Conservation (phyloP, 2,797 vertebrate genomes). For the Acropternis orthonyx region DNA sequence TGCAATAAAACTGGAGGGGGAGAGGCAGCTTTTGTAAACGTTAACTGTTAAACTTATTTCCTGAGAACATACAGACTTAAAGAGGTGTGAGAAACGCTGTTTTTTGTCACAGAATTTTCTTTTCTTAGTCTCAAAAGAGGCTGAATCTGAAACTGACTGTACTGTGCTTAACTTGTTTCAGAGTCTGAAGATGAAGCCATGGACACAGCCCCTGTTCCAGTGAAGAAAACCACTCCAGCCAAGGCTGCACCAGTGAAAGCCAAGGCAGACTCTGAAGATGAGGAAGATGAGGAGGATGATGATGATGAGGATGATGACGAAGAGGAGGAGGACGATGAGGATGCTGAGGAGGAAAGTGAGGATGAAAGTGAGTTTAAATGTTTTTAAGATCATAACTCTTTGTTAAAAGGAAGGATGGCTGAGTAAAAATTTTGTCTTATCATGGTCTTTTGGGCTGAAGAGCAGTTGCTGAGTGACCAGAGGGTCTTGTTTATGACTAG, state of each 20-base stretch:
- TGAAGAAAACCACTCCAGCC: conserved; percentile 86
- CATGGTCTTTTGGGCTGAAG: background rate
- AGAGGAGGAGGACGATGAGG: conserved; percentile 84
- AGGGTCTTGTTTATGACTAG: background rate
- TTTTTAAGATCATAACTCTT: background rate
- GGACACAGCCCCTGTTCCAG: conserved; percentile 84
- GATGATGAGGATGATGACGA: conserved; percentile 87
- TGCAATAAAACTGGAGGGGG: background rate
- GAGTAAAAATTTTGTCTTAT: background rate
- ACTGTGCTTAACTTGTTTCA: conserved; percentile 32
- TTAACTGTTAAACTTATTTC: background rate
- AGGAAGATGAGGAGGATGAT: conserved; percentile 87
- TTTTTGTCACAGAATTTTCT: background rate
- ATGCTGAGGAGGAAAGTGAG: conserved; percentile 78
- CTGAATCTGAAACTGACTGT: background rate
- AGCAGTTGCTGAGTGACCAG: background rate
- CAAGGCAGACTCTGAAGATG: conserved; percentile 83
- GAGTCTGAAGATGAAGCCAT: conserved; percentile 90
- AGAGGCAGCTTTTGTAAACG: background rate
- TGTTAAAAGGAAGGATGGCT: background rate
- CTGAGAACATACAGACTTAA: fast-evolving
- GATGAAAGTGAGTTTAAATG: conserved; percentile 58
- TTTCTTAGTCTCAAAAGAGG: background rate
- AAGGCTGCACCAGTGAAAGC: conserved; percentile 83
- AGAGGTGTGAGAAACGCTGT: fast-evolving